Evolutionary conservation across 1,140 invertebrate species (phyloP).

Genomic region (Drosophila eugracilis): DNA sequence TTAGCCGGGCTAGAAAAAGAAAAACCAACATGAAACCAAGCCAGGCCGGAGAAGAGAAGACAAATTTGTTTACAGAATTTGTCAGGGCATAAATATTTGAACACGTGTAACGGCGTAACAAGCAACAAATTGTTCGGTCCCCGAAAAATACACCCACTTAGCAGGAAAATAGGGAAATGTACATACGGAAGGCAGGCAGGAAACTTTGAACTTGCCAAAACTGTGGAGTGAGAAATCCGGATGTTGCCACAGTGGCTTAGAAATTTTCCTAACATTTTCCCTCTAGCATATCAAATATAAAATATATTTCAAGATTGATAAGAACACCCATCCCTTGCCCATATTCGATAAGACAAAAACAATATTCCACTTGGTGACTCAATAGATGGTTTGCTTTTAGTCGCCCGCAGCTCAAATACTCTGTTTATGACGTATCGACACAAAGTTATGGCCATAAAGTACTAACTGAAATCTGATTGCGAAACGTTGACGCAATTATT

Average conservation of each 20-base stretch:
- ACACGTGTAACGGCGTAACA: slow-evolving; percentile 55
- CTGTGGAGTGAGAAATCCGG: slow-evolving; percentile 17
- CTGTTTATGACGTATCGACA: slow-evolving; percentile 53
- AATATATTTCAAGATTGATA: slow-evolving; percentile 28
- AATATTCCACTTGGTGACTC: slow-evolving; percentile 33
- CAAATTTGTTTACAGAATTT: slow-evolving; percentile 61
- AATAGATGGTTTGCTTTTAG: slow-evolving; percentile 30
- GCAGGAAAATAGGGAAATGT: slow-evolving; percentile 53
- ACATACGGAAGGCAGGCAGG: slow-evolving; percentile 47
- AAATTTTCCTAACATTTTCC: slow-evolving; percentile 14
- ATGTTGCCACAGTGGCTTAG: slow-evolving; percentile 42
- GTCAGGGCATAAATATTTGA: slow-evolving; percentile 62
- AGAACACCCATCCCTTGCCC: background rate
- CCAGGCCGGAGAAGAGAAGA: slow-evolving; percentile 32
- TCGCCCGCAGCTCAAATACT: slow-evolving; percentile 14
- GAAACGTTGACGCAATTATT: slow-evolving; percentile 44
- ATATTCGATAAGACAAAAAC: slow-evolving; percentile 39
- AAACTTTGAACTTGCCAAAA: slow-evolving; percentile 58
- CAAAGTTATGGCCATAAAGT: slow-evolving; percentile 29
- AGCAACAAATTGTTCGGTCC: slow-evolving; percentile 41
- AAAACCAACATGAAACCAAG: slow-evolving; percentile 32
- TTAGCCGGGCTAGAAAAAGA: slow-evolving; percentile 33
- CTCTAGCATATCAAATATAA: slow-evolving; percentile 16
- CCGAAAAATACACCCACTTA: slow-evolving; percentile 15
- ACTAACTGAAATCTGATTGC: slow-evolving; percentile 46